Percentiles rank a stretch among this genome's conserved stretches.
Conservation (phyloP, 2,888 invertebrate genomes). For the Phragmatobia fuliginosa region DNA sequence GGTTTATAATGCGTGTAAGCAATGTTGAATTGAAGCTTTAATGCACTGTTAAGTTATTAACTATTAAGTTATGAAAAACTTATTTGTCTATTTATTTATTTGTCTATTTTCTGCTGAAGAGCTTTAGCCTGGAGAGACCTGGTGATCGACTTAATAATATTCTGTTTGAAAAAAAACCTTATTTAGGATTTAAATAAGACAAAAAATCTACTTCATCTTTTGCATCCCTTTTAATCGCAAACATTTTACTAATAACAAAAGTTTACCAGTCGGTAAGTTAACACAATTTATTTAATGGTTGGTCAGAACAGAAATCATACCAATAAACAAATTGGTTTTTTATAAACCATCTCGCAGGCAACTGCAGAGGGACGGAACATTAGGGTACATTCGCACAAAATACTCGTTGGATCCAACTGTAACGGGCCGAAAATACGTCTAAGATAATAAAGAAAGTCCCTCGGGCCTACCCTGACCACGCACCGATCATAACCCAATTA, state of each 20-base stretch:
- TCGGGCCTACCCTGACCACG: conserved; percentile 51
- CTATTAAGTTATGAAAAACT: too few relatives aligned
- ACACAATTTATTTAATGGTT: not conserved
- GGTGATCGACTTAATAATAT: too few relatives aligned
- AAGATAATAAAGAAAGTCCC: conserved; percentile 64
- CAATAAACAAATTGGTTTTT: conserved; percentile 16
- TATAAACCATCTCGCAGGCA: conserved; percentile 9
- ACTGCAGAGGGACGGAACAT: conserved; percentile 33
- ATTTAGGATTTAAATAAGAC: not conserved
- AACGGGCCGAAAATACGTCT: conserved; percentile 57
- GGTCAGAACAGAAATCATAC: conserved; percentile 2
- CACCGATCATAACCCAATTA: conserved; percentile 75
- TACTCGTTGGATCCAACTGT: conserved; percentile 48
- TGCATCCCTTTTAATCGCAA: not conserved
- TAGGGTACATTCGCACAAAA: conserved; percentile 46
- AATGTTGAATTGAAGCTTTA: too few relatives aligned
- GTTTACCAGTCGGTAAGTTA: not conserved
- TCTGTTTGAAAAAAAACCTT: not conserved
- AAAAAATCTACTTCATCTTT: not conserved
- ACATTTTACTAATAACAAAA: not conserved
- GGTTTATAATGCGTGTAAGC: too few relatives aligned
- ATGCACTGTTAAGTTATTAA: not conserved
- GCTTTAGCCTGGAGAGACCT: too few relatives aligned
- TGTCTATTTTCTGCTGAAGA: too few relatives aligned
- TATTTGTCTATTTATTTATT: too few relatives aligned